These are phyloP conservation scores for Artemisiospiza belli DNA, from an alignment of 2,113 vertebrate genomes.

Conservation along the genomic window DNA sequence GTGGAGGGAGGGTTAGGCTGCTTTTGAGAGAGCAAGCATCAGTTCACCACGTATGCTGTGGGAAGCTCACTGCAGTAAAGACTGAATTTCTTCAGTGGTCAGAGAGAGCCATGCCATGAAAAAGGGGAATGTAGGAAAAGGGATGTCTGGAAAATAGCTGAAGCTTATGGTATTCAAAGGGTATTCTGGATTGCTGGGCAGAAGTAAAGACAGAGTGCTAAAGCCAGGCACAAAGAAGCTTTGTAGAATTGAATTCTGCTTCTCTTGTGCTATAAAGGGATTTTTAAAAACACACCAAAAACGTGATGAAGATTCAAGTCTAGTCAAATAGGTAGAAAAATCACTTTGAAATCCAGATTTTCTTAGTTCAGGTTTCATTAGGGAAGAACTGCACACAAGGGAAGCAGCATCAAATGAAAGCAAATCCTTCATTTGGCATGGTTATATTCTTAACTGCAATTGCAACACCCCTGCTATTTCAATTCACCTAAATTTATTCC, in stretches of 20 bases:
- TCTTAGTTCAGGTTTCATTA: slow-evolving; percentile 21
- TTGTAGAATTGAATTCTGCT: neutral
- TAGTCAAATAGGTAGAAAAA: neutral
- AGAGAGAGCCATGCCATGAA: neutral
- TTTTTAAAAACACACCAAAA: neutral
- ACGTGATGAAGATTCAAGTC: neutral
- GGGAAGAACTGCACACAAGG: slow-evolving; percentile 3
- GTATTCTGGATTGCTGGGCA: neutral
- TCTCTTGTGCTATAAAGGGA: neutral
- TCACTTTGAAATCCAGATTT: slow-evolving; percentile 33
- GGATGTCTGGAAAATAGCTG: neutral
- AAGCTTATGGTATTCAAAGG: neutral
- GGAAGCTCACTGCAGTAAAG: neutral
- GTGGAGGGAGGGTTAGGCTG: neutral
- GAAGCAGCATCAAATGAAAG: slow-evolving; percentile 21
- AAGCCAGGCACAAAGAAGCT: neutral
- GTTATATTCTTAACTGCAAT: slow-evolving; percentile 24
- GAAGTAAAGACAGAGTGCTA: neutral
- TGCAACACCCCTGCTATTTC: slow-evolving; percentile 30
- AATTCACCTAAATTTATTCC: slow-evolving; percentile 35
- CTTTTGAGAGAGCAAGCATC: neutral
- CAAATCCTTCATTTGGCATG: slow-evolving; percentile 40
- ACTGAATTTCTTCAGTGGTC: neutral
- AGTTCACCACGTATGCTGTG: neutral
- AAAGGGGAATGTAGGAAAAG: neutral